Base-by-base conservation (phyloP, 2,888 invertebrate genomes). In the Dioctria linearis region DNA sequence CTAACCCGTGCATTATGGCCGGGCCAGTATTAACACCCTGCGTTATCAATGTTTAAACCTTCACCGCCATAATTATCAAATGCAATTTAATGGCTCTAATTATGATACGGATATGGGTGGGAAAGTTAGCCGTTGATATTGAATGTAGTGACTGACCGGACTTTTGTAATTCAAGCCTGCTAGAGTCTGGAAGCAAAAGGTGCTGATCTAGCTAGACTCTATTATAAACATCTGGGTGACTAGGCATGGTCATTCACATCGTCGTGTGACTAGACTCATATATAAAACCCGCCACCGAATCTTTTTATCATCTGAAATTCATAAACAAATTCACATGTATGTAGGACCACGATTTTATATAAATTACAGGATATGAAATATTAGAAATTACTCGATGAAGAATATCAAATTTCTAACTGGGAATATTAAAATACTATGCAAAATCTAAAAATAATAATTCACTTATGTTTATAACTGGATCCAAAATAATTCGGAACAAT, bases 81-180 rank as follows among this genome's bases (percentile, higher is more conserved):
- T 11, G 54, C 54, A 11, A 11, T 46, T 54, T 54, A 54, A 54
- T 54, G 54, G 54, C 54, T 54, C n/a, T 54, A 11, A 54, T 54
- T 54, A 54, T 54, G 54, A 54, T 54, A 54, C 54, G 54, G 54
- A 54, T 54, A 54, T n/a, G 54, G 54, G 54, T 54, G 54, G 54
- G 54, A 54, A 54, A 11, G 54, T n/a, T 54, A 54, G n/a, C 54
- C 11, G 54, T 4, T 25, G 25, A 54, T 54, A 54, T 54, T n/a
- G 11, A n/a, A 54, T 54, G 54, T n/a, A 54, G 54, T 54, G 54
- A 54, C 54, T 54, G 54, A 54, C 54, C 54, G 11, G 54, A 54
- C 11, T n/a, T 54, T 54, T 54, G 54, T 54, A 54, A 54, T 11
- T n/a, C 54, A 54, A 54, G 54, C 46, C 46, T 54, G 11, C 54